Evolutionary conservation across 2,797 vertebrate species (phyloP).

Genomic region (Gymnoscopelus braueri): DNA sequence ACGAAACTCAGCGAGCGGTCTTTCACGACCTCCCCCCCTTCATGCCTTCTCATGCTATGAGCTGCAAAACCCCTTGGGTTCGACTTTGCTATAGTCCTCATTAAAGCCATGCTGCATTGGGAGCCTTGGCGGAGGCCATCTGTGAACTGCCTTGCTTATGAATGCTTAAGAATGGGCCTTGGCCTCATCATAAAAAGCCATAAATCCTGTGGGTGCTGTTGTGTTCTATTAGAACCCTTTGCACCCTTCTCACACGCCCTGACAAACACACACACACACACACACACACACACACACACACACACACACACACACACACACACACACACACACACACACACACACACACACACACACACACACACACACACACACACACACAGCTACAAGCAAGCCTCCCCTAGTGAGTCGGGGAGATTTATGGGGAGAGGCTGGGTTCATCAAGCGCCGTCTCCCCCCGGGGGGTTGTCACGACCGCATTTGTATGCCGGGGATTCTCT

Average conservation of each 20-base stretch:
- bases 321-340: neutral
- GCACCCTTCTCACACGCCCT: constrained; percentile 36
- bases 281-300: constrained; percentile 8
- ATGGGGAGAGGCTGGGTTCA: constrained; percentile 75
- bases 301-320: constrained; percentile 47
- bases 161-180: constrained; percentile 64
- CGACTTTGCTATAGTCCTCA: constrained; percentile 41
- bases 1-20: constrained; percentile 11
- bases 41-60: constrained; percentile 25
- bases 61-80: constrained; percentile 33
- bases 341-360: neutral
- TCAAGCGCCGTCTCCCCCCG: constrained; percentile 60
- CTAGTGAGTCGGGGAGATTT: constrained; percentile 77
- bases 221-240: constrained; percentile 70
- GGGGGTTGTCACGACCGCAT: constrained; percentile 69
- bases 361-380: neutral
- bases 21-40: constrained; percentile 17
- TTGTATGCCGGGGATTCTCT: constrained; percentile 75
- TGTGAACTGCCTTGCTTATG: constrained; percentile 37
- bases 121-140: constrained; percentile 46
- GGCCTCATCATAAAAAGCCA: constrained; percentile 59
- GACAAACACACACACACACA: constrained; percentile 19
- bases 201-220: constrained; percentile 66
- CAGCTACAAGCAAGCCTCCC: constrained; percentile 56
- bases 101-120: constrained; percentile 29